A percentile compares a stretch with the other conserved stretches of the same genome.
Conservation (phyloP, 2,888 invertebrate species). For the Drosophila siamana region DNA sequence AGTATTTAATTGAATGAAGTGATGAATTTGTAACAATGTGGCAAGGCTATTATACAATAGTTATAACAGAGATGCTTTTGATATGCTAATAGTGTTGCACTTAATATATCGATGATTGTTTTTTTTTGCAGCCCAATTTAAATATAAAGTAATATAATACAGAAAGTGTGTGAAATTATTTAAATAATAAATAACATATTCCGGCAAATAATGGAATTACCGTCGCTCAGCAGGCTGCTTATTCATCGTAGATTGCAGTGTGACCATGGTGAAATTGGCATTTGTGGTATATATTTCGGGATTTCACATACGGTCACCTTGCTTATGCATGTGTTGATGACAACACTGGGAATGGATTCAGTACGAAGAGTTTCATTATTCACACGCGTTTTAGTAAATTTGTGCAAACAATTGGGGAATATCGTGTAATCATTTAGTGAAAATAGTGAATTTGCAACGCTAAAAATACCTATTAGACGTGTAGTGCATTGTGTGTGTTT, state of each 20-base stretch:
- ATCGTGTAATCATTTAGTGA: neutral
- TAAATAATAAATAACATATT: too few species aligned
- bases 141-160: too few species aligned
- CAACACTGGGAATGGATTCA: constrained; percentile 25
- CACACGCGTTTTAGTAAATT: constrained; percentile 47
- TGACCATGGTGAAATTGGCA: neutral
- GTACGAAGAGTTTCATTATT: constrained; percentile 34
- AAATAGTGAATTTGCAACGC: neutral
- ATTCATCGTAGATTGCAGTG: neutral
- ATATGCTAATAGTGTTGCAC: neutral
- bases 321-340: constrained; percentile 56
- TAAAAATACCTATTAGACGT: constrained; percentile 3
- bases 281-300: neutral
- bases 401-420: constrained; percentile 44
- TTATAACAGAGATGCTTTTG: constrained; percentile 1
- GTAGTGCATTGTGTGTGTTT: constrained; percentile 5
- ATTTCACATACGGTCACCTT: neutral
- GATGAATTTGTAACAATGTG: constrained; percentile 2
- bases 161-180: too few species aligned
- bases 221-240: too few species aligned
- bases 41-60: neutral
- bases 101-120: neutral
- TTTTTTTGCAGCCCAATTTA: too few species aligned
- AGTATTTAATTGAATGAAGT: too few species aligned
- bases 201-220: too few species aligned